These are phyloP conservation scores for Chloroclystis v-ata DNA, from an alignment of 2,888 invertebrate genomes.

Conservation along the genomic window DNA sequence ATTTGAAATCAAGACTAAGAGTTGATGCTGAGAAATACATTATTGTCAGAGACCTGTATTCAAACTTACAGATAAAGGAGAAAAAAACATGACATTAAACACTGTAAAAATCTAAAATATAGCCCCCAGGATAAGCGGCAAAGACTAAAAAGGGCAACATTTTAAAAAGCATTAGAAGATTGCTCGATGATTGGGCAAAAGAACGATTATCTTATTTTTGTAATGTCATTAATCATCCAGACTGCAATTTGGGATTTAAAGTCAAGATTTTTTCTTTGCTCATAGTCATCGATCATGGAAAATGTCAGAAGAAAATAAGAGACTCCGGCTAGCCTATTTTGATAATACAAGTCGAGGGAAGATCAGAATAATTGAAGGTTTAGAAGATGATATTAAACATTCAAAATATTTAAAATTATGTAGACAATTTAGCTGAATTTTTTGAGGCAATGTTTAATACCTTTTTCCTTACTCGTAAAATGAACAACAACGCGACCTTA, in stretches of 20 bases:
- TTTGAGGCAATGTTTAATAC: too few species aligned
- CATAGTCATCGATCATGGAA: slow-evolving; percentile 17
- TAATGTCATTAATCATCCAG: slow-evolving; percentile 21
- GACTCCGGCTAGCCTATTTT: slow-evolving; percentile 16
- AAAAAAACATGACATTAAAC: too few species aligned
- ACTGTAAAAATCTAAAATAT: not conserved
- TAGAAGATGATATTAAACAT: not conserved
- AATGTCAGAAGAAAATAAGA: slow-evolving; percentile 14
- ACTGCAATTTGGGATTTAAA: slow-evolving; percentile 19
- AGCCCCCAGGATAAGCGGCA: slow-evolving; percentile 3
- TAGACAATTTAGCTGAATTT: too few species aligned
- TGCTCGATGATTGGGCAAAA: slow-evolving; percentile 16
- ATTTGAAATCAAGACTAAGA: too few species aligned
- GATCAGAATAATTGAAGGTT: not conserved
- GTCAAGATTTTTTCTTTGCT: slow-evolving; percentile 13
- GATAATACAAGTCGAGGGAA: not conserved
- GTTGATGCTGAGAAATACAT: too few species aligned
- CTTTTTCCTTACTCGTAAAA: too few species aligned
- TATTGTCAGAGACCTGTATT: too few species aligned
- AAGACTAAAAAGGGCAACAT: slow-evolving; percentile 7
- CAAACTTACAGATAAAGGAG: too few species aligned
- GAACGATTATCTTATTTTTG: slow-evolving; percentile 21
- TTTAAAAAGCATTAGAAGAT: slow-evolving; percentile 20
- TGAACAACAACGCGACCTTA: not conserved
- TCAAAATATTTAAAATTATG: not conserved